Percentiles rank a stretch among this genome's conserved stretches.
phyloP scores from a whole-genome alignment of 2,797 vertebrate species.

The Crypturellus tataupa region DNA sequence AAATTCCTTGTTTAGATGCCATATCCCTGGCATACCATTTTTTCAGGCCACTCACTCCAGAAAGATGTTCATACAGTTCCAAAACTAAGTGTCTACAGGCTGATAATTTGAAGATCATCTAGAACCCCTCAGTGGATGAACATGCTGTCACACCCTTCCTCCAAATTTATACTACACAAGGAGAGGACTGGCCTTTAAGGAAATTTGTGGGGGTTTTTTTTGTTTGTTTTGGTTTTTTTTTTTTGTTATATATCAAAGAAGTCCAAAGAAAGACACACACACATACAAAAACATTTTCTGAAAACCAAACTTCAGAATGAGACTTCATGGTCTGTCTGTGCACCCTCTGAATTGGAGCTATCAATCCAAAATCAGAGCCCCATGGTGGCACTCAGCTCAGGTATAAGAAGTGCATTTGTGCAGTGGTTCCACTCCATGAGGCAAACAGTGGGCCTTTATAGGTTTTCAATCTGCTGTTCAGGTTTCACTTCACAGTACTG shows the following conservation, averaged over 20 bases:
- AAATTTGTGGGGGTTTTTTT: no score
- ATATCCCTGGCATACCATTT: neutral
- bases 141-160: neutral
- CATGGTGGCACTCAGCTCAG: neutral
- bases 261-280: neutral
- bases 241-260: neutral
- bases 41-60: neutral
- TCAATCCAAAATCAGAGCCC: neutral
- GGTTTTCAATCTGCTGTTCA: neutral
- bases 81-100: neutral
- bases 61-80: neutral
- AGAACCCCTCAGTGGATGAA: neutral
- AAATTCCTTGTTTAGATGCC: neutral
- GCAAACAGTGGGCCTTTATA: neutral
- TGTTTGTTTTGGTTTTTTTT: no score
- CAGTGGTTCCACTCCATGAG: neutral
- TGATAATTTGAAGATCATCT: neutral
- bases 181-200: neutral
- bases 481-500: neutral
- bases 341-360: neutral
- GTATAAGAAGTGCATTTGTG: neutral
- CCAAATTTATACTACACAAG: neutral
- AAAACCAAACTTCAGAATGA: neutral
- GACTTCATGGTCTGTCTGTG: neutral
- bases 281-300: neutral